These are phyloP conservation scores for Pseudolycoriella hygida DNA, from an alignment of 2,888 invertebrate species.

Conservation along the genomic window DNA sequence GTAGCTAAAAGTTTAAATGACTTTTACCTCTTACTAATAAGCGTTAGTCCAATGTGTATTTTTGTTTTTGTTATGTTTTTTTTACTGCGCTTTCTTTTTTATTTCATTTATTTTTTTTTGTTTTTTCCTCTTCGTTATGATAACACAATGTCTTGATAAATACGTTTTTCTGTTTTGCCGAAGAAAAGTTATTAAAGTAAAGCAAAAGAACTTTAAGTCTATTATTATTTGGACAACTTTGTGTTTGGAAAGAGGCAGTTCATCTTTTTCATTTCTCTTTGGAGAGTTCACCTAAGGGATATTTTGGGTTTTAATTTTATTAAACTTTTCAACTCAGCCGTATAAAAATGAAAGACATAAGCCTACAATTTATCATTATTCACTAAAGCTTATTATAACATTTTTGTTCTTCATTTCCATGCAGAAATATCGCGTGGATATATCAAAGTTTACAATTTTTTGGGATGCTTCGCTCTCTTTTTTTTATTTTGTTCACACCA, in stretches of 20 bases:
- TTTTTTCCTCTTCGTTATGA: neutral
- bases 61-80: neutral
- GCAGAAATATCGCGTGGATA: too few species aligned
- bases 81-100: neutral
- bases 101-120: neutral
- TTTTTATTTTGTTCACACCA: too few species aligned
- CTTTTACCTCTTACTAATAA: slow-evolving; percentile 1
- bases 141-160: slow-evolving; percentile 1
- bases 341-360: slow-evolving; percentile 1
- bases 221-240: slow-evolving; percentile 1
- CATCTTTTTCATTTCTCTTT: slow-evolving; percentile 1
- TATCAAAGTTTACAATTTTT: too few species aligned
- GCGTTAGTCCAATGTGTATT: neutral
- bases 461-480: too few species aligned
- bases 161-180: neutral
- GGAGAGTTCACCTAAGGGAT: slow-evolving; percentile 2
- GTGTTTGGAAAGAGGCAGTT: neutral
- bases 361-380: neutral
- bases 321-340: slow-evolving; percentile 2
- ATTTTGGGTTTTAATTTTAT: slow-evolving; percentile 3
- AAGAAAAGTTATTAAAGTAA: slow-evolving; percentile 3
- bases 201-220: slow-evolving; percentile 2
- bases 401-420: too few species aligned
- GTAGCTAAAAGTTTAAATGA: slow-evolving; percentile 1
- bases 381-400: neutral